A percentile compares a stretch with the other conserved stretches of the same genome.
Conservation (phyloP, 2,113 vertebrate genomes). For the Neomonachus schauinslandi region DNA sequence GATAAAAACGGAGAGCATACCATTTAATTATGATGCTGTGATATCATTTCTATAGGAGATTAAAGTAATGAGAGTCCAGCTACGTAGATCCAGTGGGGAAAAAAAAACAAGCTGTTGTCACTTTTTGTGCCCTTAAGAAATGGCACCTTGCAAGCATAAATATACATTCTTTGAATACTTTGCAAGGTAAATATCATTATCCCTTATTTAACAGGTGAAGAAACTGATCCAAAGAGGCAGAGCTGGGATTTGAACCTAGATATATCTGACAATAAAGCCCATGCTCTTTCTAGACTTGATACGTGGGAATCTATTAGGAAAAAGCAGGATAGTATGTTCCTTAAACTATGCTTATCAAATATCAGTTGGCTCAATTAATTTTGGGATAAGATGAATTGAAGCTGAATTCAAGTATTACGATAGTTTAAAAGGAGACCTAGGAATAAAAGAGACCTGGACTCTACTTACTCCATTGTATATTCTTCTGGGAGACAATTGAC, state of each 20-base stretch:
- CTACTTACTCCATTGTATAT: not conserved
- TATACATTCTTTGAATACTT: not conserved
- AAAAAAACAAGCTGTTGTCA: not conserved
- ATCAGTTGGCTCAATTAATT: not conserved
- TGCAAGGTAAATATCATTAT: not conserved
- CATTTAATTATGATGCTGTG: not conserved
- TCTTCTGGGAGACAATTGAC: not conserved
- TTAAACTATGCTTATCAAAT: not conserved
- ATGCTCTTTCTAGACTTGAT: not conserved
- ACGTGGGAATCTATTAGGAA: not conserved
- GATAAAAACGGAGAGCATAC: not conserved
- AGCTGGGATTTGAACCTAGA: not conserved
- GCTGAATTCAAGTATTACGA: not conserved
- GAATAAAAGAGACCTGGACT: not conserved
- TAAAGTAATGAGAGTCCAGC: not conserved
- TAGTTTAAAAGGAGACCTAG: not conserved
- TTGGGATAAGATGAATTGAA: not conserved
- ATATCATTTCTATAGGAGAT: not conserved
- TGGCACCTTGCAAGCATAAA: not conserved
- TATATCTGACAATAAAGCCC: not conserved
- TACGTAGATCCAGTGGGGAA: not conserved
- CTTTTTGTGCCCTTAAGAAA: not conserved
- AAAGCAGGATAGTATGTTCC: not conserved
- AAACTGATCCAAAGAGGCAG: not conserved
- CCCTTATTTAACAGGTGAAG: not conserved